These are phyloP conservation scores for Ostrea edulis DNA, from an alignment of 1,140 invertebrate species.

Conservation along the genomic window DNA sequence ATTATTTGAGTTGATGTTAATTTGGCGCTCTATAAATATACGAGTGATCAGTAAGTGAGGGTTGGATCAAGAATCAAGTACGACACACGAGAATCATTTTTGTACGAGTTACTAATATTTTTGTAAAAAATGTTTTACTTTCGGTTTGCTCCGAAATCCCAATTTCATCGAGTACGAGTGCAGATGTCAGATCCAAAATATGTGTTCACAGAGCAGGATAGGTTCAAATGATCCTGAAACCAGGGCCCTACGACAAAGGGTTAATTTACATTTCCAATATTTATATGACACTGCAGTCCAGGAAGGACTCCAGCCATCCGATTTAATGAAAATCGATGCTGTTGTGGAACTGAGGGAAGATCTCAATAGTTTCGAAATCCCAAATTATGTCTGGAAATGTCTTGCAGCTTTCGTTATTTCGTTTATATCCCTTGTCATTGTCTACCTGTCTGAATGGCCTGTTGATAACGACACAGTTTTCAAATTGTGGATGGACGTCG, in stretches of 20 bases:
- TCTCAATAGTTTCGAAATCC: not conserved
- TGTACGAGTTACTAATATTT: slow-evolving; percentile 7
- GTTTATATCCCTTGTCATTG: not conserved
- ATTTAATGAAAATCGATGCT: not conserved
- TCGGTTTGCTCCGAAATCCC: too few relatives aligned
- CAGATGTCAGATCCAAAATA: not conserved
- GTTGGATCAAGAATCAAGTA: too few relatives aligned
- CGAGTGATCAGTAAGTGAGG: too few relatives aligned
- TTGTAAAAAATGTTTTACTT: not conserved
- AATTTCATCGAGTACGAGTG: too few relatives aligned
- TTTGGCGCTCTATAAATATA: too few relatives aligned
- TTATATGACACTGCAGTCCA: not conserved
- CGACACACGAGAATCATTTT: not conserved
- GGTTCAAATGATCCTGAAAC: not conserved
- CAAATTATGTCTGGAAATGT: not conserved
- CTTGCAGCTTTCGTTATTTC: not conserved
- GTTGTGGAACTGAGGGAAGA: slow-evolving; percentile 17
- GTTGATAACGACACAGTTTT: slow-evolving; percentile 61
- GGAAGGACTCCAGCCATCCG: not conserved
- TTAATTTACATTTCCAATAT: slow-evolving; percentile 17
- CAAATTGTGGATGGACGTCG: slow-evolving; percentile 55
- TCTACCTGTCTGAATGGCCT: slow-evolving; percentile 67
- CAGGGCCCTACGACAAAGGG: not conserved
- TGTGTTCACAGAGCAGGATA: not conserved
- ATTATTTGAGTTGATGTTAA: too few relatives aligned